Evolutionary conservation across 1,140 invertebrate genomes (phyloP).

Genomic region (Neotoxoptera formosana): DNA sequence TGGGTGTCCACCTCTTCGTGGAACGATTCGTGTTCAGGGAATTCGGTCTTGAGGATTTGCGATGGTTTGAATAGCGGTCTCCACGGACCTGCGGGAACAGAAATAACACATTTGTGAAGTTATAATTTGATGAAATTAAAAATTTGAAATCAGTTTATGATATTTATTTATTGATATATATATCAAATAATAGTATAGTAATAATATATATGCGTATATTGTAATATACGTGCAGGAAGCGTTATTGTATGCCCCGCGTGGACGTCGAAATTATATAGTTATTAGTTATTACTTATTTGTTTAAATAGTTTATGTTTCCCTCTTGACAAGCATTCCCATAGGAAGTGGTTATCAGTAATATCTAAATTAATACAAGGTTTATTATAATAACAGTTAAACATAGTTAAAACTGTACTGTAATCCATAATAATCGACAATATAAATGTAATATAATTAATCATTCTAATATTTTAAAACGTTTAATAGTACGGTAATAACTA

Average conservation of each 20-base stretch:
- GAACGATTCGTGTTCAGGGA: conserved; percentile 44
- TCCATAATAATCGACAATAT: not conserved
- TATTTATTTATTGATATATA: not conserved
- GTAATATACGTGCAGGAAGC: not conserved
- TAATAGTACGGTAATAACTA: no score
- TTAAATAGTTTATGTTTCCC: not conserved
- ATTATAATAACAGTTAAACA: not conserved
- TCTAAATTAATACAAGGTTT: not conserved
- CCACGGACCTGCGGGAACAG: conserved; percentile 44
- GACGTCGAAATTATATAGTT: not conserved
- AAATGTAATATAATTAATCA: not conserved
- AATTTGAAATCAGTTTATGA: not conserved
- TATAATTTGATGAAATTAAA: not conserved
- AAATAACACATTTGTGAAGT: not conserved
- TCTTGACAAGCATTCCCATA: not conserved
- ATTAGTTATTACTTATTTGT: not conserved
- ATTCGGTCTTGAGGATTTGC: conserved; percentile 29
- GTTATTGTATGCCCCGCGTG: no score
- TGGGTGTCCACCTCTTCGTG: conserved; percentile 28
- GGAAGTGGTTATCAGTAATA: not conserved
- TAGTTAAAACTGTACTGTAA: not conserved
- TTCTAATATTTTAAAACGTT: not conserved
- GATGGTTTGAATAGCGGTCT: conserved; percentile 57
- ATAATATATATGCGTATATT: no score
- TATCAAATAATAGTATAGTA: no score